These are phyloP conservation scores for Asteroscopus sphinx DNA, from an alignment of 2,888 invertebrate species.

Conservation along the genomic window DNA sequence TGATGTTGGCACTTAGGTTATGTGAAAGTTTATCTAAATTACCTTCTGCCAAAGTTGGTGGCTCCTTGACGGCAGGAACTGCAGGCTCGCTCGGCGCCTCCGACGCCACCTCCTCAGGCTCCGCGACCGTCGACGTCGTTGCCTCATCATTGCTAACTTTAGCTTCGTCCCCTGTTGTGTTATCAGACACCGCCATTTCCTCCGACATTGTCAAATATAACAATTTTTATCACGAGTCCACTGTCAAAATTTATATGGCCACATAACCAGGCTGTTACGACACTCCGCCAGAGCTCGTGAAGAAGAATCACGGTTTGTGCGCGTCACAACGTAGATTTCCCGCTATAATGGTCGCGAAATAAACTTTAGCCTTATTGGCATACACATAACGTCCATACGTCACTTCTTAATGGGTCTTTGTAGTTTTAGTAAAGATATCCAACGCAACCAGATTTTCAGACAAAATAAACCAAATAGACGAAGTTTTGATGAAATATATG, in stretches of 20 bases:
- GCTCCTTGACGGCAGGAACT: conserved; percentile 56
- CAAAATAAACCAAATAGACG: conserved; percentile 46
- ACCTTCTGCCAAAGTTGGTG: conserved; percentile 66
- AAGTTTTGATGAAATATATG: conserved; percentile 66
- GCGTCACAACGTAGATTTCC: conserved; percentile 87
- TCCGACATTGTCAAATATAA: conserved; percentile 86
- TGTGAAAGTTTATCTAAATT: conserved; percentile 74
- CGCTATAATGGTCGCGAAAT: conserved; percentile 82
- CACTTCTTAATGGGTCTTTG: conserved; percentile 34
- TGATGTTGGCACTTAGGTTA: conserved; percentile 77
- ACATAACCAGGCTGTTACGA: conserved; percentile 83
- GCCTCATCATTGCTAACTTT: conserved; percentile 71
- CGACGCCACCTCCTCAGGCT: conserved; percentile 59
- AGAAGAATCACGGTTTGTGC: conserved; percentile 79
- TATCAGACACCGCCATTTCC: conserved; percentile 87
- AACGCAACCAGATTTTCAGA: conserved; percentile 28
- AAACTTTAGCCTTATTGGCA: conserved; percentile 63
- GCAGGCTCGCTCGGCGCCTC: conserved; percentile 62
- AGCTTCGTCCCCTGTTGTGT: conserved; percentile 76
- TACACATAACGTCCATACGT: conserved; percentile 60
- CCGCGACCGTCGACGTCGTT: conserved; percentile 63
- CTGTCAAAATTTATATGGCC: conserved; percentile 79
- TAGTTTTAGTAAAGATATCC: conserved; percentile 21
- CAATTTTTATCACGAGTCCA: conserved; percentile 75
- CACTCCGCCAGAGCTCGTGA: conserved; percentile 74